Conservation (phyloP, 2,888 invertebrate genomes). For the Hemicrepidius hirtus region DNA sequence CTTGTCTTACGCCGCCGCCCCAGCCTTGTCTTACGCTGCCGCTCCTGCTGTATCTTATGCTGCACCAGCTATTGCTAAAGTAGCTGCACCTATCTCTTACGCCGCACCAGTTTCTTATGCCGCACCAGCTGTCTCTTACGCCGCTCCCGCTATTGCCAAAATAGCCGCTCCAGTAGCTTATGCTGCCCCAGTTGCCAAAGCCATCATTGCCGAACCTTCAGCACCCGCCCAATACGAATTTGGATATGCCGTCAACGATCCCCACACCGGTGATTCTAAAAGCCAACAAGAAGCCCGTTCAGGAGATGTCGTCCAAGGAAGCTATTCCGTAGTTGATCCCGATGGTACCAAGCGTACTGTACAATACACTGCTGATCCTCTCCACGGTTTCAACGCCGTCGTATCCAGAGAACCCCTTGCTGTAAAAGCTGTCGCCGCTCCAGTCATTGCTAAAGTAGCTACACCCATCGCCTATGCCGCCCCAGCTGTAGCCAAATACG, state of each 20-base stretch:
- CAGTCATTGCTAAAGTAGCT: constrained; percentile 58
- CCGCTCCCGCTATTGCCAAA: constrained; percentile 53
- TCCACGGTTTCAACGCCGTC: constrained; percentile 74
- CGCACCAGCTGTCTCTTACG: constrained; percentile 53
- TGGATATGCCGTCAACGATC: constrained; percentile 72
- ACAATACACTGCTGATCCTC: constrained; percentile 74
- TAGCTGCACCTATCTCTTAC: constrained; percentile 54
- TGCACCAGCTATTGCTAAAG: constrained; percentile 54
- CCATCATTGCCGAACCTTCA: constrained; percentile 68
- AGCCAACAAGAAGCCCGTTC: constrained; percentile 73
- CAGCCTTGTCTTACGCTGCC: constrained; percentile 46
- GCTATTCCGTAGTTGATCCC: constrained; percentile 73
- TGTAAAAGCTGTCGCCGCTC: constrained; percentile 65
- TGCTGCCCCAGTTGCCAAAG: constrained; percentile 65
- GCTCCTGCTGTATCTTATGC: constrained; percentile 40
- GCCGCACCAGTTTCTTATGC: constrained; percentile 43
- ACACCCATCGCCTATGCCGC: constrained; percentile 63
- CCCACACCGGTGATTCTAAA: constrained; percentile 74
- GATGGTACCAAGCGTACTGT: constrained; percentile 74
- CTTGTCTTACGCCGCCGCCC: constrained; percentile 57
- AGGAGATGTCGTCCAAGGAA: constrained; percentile 74
- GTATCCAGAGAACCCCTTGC: constrained; percentile 73
- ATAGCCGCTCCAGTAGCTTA: constrained; percentile 56
- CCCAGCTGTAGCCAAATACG: constrained; percentile 36
- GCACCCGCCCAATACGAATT: constrained; percentile 73